Base-by-base conservation (phyloP, 2,797 vertebrate genomes). In the Diplodus puntazzo region DNA sequence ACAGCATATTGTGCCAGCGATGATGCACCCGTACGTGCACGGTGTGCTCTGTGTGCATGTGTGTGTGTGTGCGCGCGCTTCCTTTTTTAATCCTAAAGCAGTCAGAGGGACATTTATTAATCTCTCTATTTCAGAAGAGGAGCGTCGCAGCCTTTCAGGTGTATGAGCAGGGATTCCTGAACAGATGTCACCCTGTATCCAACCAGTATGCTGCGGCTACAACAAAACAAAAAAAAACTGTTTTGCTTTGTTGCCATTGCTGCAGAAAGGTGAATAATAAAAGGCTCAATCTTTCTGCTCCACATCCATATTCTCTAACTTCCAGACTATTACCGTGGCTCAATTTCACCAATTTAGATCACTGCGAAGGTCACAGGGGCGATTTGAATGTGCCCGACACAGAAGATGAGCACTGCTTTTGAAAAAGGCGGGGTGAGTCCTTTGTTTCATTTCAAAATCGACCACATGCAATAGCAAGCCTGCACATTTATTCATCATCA, bases 51-150 rank as follows among this genome's bases (percentile, higher is more conserved):
- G 77, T 80, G 49, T 67, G 59, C 81, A 42, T 59, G 30, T 67
- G 59, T 82, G 46, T 59, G 30, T 49, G 21, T 48, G 21, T 17
- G 12, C 62, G 42, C 54, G 55, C 42, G 9, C 71, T 55, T 70
- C 59, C 80, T 64, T 76, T 83, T 77, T 57, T 49, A 76, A 87
- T 88, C 80, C 88, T 59, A 69, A 88, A 78, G 85, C 83, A 87
- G 87, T 80, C 83, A 89, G 73, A 82, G 82, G 80, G 80, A 85
- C 81, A 83, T 91, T 87, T 92, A 92, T 92, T 91, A 93, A 94
- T 92, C 90, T 88, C 75, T 90, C 85, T 85, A 83, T 90, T 91
- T 90, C 92, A 91, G 88, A 84, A 73, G 66, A 70, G 58, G 80
- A 73, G 70, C 27, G 0, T 54, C 23, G n/a, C 86, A 87, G 85